Conservation (phyloP, 2,797 vertebrate species). For the Sebastes alutus region DNA sequence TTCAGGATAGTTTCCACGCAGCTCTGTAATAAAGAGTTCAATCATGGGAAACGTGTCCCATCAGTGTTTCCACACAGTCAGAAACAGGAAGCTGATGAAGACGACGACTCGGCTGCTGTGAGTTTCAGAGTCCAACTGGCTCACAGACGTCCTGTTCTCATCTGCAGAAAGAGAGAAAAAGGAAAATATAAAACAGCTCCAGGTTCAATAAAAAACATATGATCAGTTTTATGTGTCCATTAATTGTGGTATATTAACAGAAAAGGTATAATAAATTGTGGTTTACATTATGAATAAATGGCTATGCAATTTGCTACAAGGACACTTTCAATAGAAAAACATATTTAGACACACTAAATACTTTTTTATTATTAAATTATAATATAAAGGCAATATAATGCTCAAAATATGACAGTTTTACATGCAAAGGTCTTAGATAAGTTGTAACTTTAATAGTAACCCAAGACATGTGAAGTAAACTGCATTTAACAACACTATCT, state of each 20-base stretch:
- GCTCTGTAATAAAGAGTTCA: constrained; percentile 56
- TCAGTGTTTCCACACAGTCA: constrained; percentile 25
- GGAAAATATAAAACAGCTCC: constrained; percentile 6
- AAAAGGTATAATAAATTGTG: constrained; percentile 3
- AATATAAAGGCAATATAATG: not conserved
- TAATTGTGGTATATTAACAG: not conserved
- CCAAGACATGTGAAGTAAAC: not conserved
- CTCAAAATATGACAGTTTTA: not conserved
- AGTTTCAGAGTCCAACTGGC: constrained; percentile 74
- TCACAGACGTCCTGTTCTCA: constrained; percentile 86
- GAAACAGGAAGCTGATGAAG: constrained; percentile 44
- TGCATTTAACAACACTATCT: not conserved
- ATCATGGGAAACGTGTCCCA: constrained; percentile 18
- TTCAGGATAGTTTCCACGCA: constrained; percentile 8
- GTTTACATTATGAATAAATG: not conserved
- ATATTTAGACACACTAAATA: not conserved
- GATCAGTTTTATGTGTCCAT: not conserved
- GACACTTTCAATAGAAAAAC: not conserved
- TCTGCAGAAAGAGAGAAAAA: constrained; percentile 32
- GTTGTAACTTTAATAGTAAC: not conserved
- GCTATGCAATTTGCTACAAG: not conserved
- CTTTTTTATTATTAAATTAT: not conserved
- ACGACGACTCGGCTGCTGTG: constrained; percentile 16
- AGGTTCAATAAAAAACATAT: constrained; percentile 12
- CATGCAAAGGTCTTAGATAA: not conserved